Percentiles rank a stretch among this genome's conserved stretches.
Evolutionary conservation across 2,113 vertebrate genomes (phyloP).

Genomic region (Cisticola juncidis): DNA sequence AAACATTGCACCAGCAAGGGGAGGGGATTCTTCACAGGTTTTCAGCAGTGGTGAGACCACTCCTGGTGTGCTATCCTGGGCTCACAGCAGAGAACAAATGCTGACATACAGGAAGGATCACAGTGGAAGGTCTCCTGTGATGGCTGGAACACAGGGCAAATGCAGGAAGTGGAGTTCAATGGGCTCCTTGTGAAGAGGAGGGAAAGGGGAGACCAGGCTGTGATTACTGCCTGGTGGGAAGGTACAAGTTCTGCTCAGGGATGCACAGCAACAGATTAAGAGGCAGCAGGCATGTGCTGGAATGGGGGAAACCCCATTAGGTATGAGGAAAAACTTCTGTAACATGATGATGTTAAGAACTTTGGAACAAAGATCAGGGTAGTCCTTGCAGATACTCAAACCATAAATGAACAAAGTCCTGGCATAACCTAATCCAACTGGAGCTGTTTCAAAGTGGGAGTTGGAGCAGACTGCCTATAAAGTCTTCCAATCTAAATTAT

Average conservation of each 20-base stretch:
- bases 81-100: not conserved
- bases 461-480: not conserved
- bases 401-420: not conserved
- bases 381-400: not conserved
- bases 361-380: not conserved
- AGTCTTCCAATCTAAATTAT: not conserved
- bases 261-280: not conserved
- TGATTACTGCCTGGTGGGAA: not conserved
- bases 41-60: not conserved
- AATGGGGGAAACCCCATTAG: slow-evolving; percentile 46
- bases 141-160: rapidly evolving
- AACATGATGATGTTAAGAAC: not conserved
- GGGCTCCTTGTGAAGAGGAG: not conserved
- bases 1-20: not conserved
- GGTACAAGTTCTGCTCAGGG: not conserved
- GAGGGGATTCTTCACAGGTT: not conserved
- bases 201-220: not conserved
- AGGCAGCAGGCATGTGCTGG: not conserved
- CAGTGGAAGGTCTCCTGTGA: not conserved
- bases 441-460: not conserved
- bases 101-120: not conserved
- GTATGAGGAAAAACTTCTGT: slow-evolving; percentile 39
- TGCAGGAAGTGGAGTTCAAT: rapidly evolving
- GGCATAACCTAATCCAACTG: not conserved
- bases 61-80: not conserved